Evolutionary conservation across 2,888 invertebrate species (phyloP), one percentile per base, ranked within the genome.

Genomic region (Lingula anatina): DNA sequence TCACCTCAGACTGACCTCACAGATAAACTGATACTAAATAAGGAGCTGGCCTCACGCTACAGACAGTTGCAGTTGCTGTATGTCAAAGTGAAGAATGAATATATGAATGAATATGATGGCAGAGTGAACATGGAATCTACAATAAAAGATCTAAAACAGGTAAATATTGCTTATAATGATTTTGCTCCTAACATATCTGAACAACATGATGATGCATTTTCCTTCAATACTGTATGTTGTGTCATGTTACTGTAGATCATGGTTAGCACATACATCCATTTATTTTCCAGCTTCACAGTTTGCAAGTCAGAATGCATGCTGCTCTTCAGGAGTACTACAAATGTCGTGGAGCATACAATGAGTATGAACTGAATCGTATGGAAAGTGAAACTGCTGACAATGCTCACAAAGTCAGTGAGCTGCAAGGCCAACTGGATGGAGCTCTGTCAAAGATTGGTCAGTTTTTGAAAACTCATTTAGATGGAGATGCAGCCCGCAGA

Each of bases 71-170:
- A 70, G 57, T 70, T 70, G 48, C 59, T 69, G 36, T 63, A 54
- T 42, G 50, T 71, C 44, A 47, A 55, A 2, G 42, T 59, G 25
- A 73, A 72, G 51, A 68, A 70, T 47, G 53, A 61, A 44, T 55
- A 69, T 43, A 57, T 72, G 53, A 60, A 67, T 44, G 56, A 62
- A 21, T 72, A 64, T 57, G 70, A 70, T 25, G 67, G 66, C 25
- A 55, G 66, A n/a, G 62, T 71, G 21, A 69, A 67, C 39, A 41
- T 65, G 35, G 73, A 75, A 49, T 56, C 59, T 46, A 56, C 65
- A 18, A 62, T 73, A 18, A 71, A 66, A 50, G 73, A 75, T 53
- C 47, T 62, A 21, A 71, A 68, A 59, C 68, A 72, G 69, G 71
- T 73, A 53, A 35, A 45, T 44, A 9, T 4, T 9, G 18, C 15